Percentiles rank a stretch among this genome's conserved stretches.
These are phyloP conservation scores for Empis stercorea DNA, from an alignment of 2,888 invertebrate species.

Conservation along the genomic window DNA sequence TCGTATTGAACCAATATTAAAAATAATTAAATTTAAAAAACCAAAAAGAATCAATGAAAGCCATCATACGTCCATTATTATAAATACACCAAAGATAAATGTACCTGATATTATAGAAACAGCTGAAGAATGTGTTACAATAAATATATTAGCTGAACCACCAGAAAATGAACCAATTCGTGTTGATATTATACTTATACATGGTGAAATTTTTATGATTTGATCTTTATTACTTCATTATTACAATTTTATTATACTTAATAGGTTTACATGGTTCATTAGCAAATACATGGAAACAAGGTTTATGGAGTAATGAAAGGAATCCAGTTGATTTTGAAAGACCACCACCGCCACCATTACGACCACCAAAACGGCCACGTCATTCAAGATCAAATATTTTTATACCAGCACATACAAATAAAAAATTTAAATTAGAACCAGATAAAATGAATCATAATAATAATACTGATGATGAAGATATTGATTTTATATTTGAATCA, in stretches of 20 bases:
- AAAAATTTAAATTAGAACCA: slow-evolving; percentile 23
- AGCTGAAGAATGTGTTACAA: slow-evolving; percentile 27
- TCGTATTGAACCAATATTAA: slow-evolving; percentile 31
- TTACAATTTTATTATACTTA: slow-evolving; percentile 23
- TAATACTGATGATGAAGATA: slow-evolving; percentile 13
- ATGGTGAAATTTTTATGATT: slow-evolving; percentile 42
- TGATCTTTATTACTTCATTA: too few species aligned
- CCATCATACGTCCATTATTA: slow-evolving; percentile 13
- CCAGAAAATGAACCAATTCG: slow-evolving; percentile 28
- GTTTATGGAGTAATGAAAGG: slow-evolving; percentile 44
- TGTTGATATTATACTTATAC: slow-evolving; percentile 69
- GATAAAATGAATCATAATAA: too few species aligned
- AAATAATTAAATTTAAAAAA: slow-evolving; percentile 30
- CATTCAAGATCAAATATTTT: slow-evolving; percentile 26
- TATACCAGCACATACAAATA: slow-evolving; percentile 27
- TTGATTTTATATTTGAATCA: slow-evolving; percentile 4
- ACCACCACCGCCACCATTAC: slow-evolving; percentile 31
- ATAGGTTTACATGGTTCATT: slow-evolving; percentile 45
- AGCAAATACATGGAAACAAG: slow-evolving; percentile 72
- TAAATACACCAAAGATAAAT: slow-evolving; percentile 9
- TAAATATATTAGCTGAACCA: slow-evolving; percentile 31
- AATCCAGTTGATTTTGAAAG: slow-evolving; percentile 31
- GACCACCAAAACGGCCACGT: slow-evolving; percentile 30
- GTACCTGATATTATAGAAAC: slow-evolving; percentile 7
- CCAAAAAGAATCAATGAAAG: not conserved